phyloP scores from a whole-genome alignment of 2,888 invertebrate genomes.

The Cyaniris semiargus region DNA sequence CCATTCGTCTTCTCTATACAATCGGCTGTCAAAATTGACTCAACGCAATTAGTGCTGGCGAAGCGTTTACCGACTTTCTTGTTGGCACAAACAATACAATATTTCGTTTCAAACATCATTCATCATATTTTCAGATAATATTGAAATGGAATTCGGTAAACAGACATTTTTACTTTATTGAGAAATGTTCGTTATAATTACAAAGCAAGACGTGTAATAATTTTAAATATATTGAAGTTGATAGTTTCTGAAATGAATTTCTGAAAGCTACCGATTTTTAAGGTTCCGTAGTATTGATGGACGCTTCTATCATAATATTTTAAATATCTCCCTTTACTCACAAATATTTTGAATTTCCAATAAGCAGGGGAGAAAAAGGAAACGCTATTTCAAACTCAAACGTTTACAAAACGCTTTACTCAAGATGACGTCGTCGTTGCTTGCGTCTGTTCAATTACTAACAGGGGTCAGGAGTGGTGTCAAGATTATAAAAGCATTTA shows the following conservation, averaged over 20 bases:
- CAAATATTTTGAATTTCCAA: not conserved
- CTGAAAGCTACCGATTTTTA: no score
- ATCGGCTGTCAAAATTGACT: conserved; percentile 64
- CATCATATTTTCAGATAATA: conserved; percentile 55
- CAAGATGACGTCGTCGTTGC: conserved; percentile 44
- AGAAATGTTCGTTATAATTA: not conserved
- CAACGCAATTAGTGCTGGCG: conserved; percentile 57
- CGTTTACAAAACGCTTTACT: conserved; percentile 4
- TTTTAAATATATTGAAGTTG: not conserved
- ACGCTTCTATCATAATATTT: no score
- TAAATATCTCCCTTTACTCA: not conserved
- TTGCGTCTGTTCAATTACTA: conserved; percentile 61
- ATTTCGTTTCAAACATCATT: conserved; percentile 57
- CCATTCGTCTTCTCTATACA: conserved; percentile 54
- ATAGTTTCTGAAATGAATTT: no score
- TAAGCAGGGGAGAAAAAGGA: not conserved
- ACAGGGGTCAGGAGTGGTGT: conserved; percentile 55
- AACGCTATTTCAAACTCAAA: not conserved
- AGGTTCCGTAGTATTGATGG: no score
- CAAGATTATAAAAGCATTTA: conserved; percentile 28
- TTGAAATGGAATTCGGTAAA: conserved; percentile 22
- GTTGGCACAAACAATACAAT: conserved; percentile 55
- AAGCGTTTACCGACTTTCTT: conserved; percentile 65
- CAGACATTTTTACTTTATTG: not conserved
- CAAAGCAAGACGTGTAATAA: not conserved